A percentile compares a stretch with the other conserved stretches of the same genome.
These are phyloP conservation scores for Bostrychus sinensis DNA, from an alignment of 2,113 vertebrate genomes.

Conservation along the genomic window DNA sequence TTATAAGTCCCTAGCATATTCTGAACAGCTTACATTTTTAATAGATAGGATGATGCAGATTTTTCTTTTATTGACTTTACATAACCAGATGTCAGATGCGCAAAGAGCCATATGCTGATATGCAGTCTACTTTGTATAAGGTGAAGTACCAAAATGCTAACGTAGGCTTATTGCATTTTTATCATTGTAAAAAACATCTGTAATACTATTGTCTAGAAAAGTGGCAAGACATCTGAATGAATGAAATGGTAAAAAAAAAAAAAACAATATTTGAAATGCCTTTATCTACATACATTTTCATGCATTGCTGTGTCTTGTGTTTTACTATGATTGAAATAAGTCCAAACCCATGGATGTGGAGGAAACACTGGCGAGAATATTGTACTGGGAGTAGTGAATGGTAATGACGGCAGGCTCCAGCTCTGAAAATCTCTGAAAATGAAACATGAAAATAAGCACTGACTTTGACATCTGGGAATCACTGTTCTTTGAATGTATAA, in stretches of 20 bases:
- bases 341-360: not conserved
- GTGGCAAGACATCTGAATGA: not conserved
- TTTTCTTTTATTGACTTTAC: too few relatives aligned
- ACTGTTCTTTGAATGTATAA: constrained; percentile 59
- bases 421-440: constrained; percentile 30
- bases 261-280: not conserved
- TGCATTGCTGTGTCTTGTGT: not conserved
- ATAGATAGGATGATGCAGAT: too few relatives aligned
- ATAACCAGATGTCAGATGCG: too few relatives aligned
- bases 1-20: too few relatives aligned
- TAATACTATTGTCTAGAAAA: too few relatives aligned
- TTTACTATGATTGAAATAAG: not conserved
- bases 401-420: constrained; percentile 58
- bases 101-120: too few relatives aligned
- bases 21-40: too few relatives aligned
- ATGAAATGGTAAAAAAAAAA: not conserved
- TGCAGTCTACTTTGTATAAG: too few relatives aligned
- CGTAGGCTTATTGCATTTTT: too few relatives aligned
- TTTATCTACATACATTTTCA: not conserved
- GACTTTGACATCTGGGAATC: constrained; percentile 64
- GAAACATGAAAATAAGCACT: constrained; percentile 57
- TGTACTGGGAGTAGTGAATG: constrained; percentile 45
- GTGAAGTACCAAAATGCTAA: too few relatives aligned
- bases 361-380: constrained; percentile 23
- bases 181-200: too few relatives aligned